Evolutionary conservation across 2,888 invertebrate species (phyloP).

Genomic region (Eristalinus sepulchralis): DNA sequence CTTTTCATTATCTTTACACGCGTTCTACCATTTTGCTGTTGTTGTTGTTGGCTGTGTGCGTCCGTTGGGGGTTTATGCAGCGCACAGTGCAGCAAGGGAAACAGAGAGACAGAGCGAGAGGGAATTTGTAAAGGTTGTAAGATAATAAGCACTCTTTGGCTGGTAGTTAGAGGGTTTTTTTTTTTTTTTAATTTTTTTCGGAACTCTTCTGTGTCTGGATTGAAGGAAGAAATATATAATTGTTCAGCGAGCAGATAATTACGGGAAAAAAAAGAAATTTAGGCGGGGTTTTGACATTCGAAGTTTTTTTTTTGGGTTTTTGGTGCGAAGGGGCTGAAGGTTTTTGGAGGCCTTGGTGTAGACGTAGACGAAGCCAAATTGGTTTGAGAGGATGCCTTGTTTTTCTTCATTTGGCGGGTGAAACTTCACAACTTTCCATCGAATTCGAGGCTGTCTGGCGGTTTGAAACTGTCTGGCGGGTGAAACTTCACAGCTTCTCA

Average conservation of each 20-base stretch:
- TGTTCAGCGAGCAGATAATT: neutral
- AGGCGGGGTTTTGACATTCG: neutral
- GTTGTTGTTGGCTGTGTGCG: neutral
- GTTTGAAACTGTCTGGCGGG: too few relatives aligned
- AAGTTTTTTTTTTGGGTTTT: neutral
- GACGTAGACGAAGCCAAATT: too few relatives aligned
- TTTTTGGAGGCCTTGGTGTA: too few relatives aligned
- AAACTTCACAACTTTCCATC: too few relatives aligned
- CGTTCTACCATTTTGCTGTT: neutral
- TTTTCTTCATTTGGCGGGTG: too few relatives aligned
- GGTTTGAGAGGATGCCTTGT: too few relatives aligned
- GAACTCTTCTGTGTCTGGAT: too few relatives aligned
- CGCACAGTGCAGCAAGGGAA: neutral
- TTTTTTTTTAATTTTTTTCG: neutral
- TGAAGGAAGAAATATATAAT: neutral
- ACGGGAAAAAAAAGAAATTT: neutral
- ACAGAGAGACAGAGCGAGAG: too few relatives aligned
- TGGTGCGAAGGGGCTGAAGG: too few relatives aligned
- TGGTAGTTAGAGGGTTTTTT: neutral
- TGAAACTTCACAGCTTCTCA: too few relatives aligned
- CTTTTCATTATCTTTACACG: constrained; percentile 35
- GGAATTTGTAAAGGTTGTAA: neutral
- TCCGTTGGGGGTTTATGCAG: neutral
- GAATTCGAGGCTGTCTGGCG: too few relatives aligned
- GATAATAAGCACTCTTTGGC: neutral